Evolutionary conservation across 2,113 vertebrate species (phyloP).

Genomic region (Heteronetta atricapilla): DNA sequence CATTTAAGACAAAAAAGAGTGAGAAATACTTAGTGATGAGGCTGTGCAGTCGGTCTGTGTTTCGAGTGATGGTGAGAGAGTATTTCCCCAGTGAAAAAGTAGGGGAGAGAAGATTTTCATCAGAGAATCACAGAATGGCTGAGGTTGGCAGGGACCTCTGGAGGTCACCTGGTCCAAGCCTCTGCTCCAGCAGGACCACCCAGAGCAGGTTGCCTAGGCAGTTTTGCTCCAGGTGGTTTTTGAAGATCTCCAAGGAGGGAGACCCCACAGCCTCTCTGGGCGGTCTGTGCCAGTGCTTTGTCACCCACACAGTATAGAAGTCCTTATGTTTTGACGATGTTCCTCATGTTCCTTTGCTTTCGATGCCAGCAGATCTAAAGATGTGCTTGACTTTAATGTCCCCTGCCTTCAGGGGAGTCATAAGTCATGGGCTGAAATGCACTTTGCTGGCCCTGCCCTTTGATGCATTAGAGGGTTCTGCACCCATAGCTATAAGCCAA

Average conservation of each 20-base stretch:
- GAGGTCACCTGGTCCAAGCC: background rate
- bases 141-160: background rate
- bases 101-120: background rate
- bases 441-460: background rate
- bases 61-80: background rate
- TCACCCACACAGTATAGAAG: background rate
- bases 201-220: background rate
- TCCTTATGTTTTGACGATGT: background rate
- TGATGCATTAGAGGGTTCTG: background rate
- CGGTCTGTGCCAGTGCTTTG: background rate
- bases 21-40: background rate
- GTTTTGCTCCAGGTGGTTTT: no score
- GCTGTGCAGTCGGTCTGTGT: background rate
- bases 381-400: background rate
- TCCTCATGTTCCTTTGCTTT: background rate
- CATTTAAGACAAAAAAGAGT: background rate
- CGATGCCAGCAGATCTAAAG: background rate
- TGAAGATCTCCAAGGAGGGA: no score
- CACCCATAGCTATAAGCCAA: background rate
- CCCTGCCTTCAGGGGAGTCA: background rate
- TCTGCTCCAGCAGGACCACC: background rate
- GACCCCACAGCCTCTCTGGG: no score
- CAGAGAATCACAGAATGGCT: background rate
- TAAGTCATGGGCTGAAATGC: background rate
- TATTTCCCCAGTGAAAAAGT: background rate